Base-by-base conservation (phyloP, 92 coral and sea anemone species). In the Actinostola sp. region DNA sequence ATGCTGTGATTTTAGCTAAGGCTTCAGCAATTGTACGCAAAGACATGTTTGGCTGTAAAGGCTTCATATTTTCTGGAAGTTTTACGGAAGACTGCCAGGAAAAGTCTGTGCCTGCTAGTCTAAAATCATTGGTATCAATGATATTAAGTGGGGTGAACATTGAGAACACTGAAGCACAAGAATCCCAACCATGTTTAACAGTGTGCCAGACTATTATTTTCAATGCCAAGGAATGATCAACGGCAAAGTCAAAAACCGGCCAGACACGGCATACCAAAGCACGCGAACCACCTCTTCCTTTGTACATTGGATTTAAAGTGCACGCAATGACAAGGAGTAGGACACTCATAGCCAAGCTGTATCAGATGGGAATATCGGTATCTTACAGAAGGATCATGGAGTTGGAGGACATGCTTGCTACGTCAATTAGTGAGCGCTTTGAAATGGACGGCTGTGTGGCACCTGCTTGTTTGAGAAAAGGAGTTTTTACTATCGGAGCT, bases 161-260 rank as follows among this genome's bases (percentile, higher is more conserved):
- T 67, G 66, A 89, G 69, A 73, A 81, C 78, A 60, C 82, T 58
- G 74, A 81, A 19, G 60, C 77, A 3, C 78, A 73, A 42, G 94
- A 81, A 13, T 70, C 84, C 39, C 93, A 84, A 66, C 51, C 76
- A 57, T 85, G 94, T 70, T 74, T 89, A 63, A 80, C 90, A 21
- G 82, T 88, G 8, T 78, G 84, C 70, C 86, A 88, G 73, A 70
- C 84, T n/a, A 84, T 66, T 14, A 21, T 87, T 0, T 82, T 82
- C 48, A 87, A 86, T 36, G 21, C 81, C 0, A 87, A 87, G 82
- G 72, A 75, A 49, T 7, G 77, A 53, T 28, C 26, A 15, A 43
- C 35, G 41, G 65, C 38, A 48, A 62, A 53, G 55, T 38, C 66
- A 27, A 71, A 55, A 24, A 63, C 59, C 12, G 73, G 66, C 46